A percentile compares a stretch with the other conserved stretches of the same genome.
phyloP scores from a whole-genome alignment of 2,888 invertebrate genomes.

The Miltochrista miniata region DNA sequence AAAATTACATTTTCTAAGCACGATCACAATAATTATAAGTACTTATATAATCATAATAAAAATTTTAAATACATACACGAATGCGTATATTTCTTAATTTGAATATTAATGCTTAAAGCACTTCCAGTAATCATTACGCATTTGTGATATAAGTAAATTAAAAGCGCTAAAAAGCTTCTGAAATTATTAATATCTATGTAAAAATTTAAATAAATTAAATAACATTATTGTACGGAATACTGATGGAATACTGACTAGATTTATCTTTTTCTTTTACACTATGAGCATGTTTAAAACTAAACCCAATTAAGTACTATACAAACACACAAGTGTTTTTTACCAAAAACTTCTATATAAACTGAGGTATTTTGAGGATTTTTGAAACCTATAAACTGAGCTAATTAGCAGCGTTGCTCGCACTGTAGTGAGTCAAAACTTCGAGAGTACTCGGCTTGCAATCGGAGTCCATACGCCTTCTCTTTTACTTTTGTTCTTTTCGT shows the following conservation, averaged over 20 bases:
- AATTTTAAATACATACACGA: neutral
- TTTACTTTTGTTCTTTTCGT: no score
- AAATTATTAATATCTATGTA: conserved; percentile 3
- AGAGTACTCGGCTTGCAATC: no score
- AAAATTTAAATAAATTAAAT: conserved; percentile 7
- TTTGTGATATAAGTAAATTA: conserved; percentile 1
- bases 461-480: no score
- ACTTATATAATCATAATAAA: neutral
- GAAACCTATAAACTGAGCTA: no score
- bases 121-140: neutral
- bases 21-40: neutral
- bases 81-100: neutral
- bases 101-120: neutral
- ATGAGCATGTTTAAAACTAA: conserved; percentile 35
- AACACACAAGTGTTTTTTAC: conserved; percentile 18
- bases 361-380: no score
- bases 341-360: no score
- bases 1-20: conserved; percentile 4
- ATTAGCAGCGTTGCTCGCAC: no score
- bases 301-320: conserved; percentile 26
- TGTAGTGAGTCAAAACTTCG: no score
- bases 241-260: conserved; percentile 58
- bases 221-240: conserved; percentile 40
- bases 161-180: neutral
- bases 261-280: conserved; percentile 47